These are phyloP conservation scores for Onychomys torridus DNA, from an alignment of 2,797 vertebrate genomes.

Conservation along the genomic window DNA sequence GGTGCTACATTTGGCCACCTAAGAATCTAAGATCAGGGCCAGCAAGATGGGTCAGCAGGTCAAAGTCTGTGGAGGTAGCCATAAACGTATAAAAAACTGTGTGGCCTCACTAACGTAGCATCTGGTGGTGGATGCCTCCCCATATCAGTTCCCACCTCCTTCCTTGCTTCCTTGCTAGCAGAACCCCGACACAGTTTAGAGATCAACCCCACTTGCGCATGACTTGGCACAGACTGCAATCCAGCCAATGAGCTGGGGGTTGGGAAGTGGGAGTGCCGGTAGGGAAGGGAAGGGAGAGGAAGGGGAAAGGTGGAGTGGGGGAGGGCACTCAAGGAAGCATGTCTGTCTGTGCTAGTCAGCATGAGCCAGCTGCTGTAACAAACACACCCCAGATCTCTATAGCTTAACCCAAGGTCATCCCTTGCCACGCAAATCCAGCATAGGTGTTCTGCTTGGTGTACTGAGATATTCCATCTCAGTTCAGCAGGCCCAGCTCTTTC, in stretches of 20 bases:
- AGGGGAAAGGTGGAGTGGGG: not conserved
- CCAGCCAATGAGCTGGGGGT: not conserved
- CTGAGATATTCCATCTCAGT: not conserved
- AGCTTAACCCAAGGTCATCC: not conserved
- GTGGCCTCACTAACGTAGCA: not conserved
- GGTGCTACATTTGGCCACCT: not conserved
- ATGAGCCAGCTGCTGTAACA: slow-evolving; percentile 24
- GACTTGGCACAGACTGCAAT: not conserved
- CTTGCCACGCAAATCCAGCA: not conserved
- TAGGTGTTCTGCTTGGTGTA: not conserved
- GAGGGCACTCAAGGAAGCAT: not conserved
- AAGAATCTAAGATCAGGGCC: not conserved
- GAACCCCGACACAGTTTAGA: not conserved
- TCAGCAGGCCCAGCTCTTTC: not conserved
- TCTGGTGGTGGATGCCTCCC: not conserved
- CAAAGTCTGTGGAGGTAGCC: not conserved
- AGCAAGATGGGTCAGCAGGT: not conserved
- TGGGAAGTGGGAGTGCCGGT: no score
- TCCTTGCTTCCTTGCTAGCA: not conserved
- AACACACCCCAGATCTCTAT: not conserved
- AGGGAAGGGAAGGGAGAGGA: not conserved
- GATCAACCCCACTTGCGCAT: not conserved
- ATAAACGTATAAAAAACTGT: not conserved
- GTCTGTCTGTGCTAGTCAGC: not conserved
- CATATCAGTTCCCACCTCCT: not conserved